These are phyloP conservation scores for Thereva unica DNA, from an alignment of 2,888 invertebrate genomes.

Conservation along the genomic window DNA sequence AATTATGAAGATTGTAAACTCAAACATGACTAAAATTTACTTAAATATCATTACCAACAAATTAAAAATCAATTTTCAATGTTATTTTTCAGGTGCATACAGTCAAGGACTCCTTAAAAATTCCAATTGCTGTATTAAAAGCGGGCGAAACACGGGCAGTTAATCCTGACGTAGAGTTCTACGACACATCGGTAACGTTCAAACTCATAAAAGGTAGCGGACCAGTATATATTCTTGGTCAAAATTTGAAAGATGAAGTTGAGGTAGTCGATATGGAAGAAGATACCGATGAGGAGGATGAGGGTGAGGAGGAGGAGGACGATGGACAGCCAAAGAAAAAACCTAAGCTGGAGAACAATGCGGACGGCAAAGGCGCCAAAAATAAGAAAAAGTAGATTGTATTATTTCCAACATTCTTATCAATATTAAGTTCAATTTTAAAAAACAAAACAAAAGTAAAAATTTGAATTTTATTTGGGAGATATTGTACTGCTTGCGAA, in stretches of 20 bases:
- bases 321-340: constrained; percentile 81
- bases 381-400: constrained; percentile 64
- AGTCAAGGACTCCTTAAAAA: constrained; percentile 71
- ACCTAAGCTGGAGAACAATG: constrained; percentile 72
- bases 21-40: too few species aligned
- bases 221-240: constrained; percentile 83
- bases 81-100: constrained; percentile 53
- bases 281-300: constrained; percentile 79
- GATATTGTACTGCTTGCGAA: too few species aligned
- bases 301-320: constrained; percentile 67
- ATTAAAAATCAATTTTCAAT: background rate
- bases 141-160: constrained; percentile 76
- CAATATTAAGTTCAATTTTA: constrained; percentile 40
- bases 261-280: constrained; percentile 82
- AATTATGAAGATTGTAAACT: too few species aligned
- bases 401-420: constrained; percentile 17
- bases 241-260: constrained; percentile 80
- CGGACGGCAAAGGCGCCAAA: constrained; percentile 73
- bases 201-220: constrained; percentile 76
- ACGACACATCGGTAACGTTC: constrained; percentile 84
- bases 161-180: constrained; percentile 81
- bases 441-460: constrained; percentile 8
- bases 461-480: constrained; percentile 10
- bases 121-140: constrained; percentile 81
- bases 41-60: too few species aligned